Evolutionary conservation across 2,888 invertebrate genomes (phyloP), one percentile per base, ranked within the genome.

Genomic region (Meganola albula): DNA sequence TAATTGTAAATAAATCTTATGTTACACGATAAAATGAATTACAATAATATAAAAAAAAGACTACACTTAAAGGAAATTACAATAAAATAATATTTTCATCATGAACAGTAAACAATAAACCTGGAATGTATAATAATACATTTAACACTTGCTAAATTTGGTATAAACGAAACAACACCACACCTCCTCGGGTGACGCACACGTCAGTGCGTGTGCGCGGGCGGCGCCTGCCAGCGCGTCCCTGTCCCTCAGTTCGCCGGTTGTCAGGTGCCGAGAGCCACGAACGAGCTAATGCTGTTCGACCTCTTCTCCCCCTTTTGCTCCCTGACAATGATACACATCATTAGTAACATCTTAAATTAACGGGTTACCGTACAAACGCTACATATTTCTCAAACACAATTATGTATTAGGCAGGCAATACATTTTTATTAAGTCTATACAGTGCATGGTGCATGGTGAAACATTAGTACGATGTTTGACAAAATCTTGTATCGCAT

Each of bases 281-380:
- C 89, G 88, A 89, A 92, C 82, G 91, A 91, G 83, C 89, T 93
- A 92, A 92, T 92, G 91, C 89, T 92, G 92, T 91, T 92, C 91
- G 90, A 90, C 90, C 92, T 93, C 92, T 92, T 93, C 92, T 92
- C 92, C 91, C 84, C 85, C 74, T 91, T 92, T 91, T 91, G 92
- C 90, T 91, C 92, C 92, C 93, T 92, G 88, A 28, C 14, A 31
- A 29, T 12, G 69, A 72, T 44, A n/a, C n/a, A 35, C 3, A 20
- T 7, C 3, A 20, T 20, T 20, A 20, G 4, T 5, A 16, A 4
- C 6, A 4, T 16, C 6, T 16, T 27, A 28, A 60, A 40, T 37
- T 16, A n/a, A 35, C 31, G n/a, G n/a, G n/a, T n/a, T n/a, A n/a
- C n/a, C n/a, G n/a, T n/a, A n/a, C n/a, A n/a, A n/a, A n/a, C n/a